Evolutionary conservation across 2,797 vertebrate genomes (phyloP), one percentile per base, ranked within the genome.

Genomic region (Psittacula echo): DNA sequence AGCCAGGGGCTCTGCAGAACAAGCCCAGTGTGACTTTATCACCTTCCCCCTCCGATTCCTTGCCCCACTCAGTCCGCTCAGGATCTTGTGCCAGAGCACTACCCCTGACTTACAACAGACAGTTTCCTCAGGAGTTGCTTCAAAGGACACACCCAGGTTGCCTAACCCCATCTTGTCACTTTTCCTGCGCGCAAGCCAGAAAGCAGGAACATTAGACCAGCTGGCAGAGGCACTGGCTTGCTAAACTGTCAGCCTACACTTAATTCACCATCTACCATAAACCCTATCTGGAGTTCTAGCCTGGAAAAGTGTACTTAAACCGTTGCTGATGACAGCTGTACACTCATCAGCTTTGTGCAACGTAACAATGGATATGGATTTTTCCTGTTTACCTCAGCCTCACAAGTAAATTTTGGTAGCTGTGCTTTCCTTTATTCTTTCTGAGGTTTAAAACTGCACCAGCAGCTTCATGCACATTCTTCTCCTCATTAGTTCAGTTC

Each of bases 1-100:
- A 96, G 95, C 80, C 95, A 95, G 91, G 90, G 70, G 54, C 82
- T 94, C 80, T 95, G 76, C 93, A 95, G 94, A 97, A 85, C 44
- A 94, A 73, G 53, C 54, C 92, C 90, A 70, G 45, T n/a, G 70
- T 89, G 87, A 82, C 61, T 97, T 92, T 92, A 85, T 89, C 94
- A 97, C 94, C 96, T 97, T 94, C 98, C 77, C 67, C 93, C 96
- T 92, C 81, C 86, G 24, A 45, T 41, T 86, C 48, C 41, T 71
- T 2, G 0, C 14, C 22, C n/a, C 4, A 2, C 9, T 53, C 7
- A 3, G 13, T 17, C 41, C 1, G 22, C 65, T 72, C 3, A 1
- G 44, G 23, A 67, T 23, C 91, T 80, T 71, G 14, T 72, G 32
- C 84, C 54, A 85, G 66, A 91, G 74, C 41, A 5, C n/a, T 83